phyloP scores from a whole-genome alignment of 2,888 invertebrate species.

The Eupithecia dodoneata region DNA sequence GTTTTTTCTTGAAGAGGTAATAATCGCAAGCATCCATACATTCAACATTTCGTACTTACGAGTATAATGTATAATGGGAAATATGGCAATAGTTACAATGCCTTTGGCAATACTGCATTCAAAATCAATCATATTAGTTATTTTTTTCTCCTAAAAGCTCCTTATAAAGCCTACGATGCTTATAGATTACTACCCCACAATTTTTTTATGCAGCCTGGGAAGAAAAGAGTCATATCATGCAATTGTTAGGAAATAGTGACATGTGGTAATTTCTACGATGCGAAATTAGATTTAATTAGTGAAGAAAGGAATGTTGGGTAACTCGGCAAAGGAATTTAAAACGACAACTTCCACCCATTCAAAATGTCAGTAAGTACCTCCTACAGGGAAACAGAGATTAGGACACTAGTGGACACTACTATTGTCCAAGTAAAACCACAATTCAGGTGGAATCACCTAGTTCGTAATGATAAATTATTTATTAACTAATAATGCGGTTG shows the following conservation, averaged over 20 bases:
- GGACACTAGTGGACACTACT: not conserved
- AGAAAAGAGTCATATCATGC: constrained; percentile 43
- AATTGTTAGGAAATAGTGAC: constrained; percentile 24
- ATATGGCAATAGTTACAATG: not conserved
- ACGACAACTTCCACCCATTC: constrained; percentile 9
- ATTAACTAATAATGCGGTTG: not conserved
- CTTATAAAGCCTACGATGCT: not conserved
- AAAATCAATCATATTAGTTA: not conserved
- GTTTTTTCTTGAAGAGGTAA: no score
- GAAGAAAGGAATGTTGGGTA: constrained; percentile 13
- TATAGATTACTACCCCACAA: constrained; percentile 24
- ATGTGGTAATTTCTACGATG: constrained; percentile 20
- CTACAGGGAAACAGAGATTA: not conserved
- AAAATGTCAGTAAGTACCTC: not conserved
- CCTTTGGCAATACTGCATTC: not conserved
- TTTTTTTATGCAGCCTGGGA: constrained; percentile 38
- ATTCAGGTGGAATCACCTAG: not conserved
- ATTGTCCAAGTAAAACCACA: not conserved
- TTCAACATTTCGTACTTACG: no score
- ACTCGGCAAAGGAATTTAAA: not conserved
- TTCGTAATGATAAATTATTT: not conserved
- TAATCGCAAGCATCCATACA: no score
- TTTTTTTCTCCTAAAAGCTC: not conserved
- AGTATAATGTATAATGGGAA: not conserved
- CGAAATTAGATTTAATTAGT: constrained; percentile 27